Evolutionary conservation across 2,888 invertebrate species (phyloP).

Genomic region (Diaprepes abbreviatus): DNA sequence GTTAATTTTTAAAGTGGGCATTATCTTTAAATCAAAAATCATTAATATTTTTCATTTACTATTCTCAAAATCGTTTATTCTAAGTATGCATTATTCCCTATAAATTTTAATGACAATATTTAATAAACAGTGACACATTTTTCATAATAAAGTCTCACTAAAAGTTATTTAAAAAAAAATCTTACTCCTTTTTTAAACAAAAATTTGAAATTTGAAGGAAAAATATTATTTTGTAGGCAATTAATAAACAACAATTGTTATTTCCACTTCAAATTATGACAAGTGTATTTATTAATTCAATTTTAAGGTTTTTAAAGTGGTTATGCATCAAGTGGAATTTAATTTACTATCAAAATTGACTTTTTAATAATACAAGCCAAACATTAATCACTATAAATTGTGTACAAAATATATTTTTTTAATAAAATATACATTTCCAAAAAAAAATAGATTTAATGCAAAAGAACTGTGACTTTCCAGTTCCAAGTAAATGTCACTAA

Average conservation of each 20-base stretch:
- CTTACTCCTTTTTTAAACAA: no score
- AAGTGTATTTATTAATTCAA: neutral
- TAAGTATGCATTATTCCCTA: no score
- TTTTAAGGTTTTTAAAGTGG: neutral
- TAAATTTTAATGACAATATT: no score
- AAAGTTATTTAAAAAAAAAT: no score
- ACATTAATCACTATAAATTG: constrained; percentile 31
- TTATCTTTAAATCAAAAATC: neutral
- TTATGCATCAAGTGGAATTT: constrained; percentile 14
- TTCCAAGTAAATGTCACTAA: neutral
- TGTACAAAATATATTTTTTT: constrained; percentile 41
- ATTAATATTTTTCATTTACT: no score
- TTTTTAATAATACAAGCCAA: constrained; percentile 16
- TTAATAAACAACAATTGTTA: neutral
- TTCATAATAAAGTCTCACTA: no score
- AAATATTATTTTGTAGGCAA: no score
- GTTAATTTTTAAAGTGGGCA: constrained; percentile 6
- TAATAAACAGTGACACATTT: no score
- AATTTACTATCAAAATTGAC: constrained; percentile 1
- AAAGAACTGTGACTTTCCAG: constrained; percentile 52
- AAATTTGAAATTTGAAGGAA: no score
- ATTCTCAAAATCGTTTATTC: no score
- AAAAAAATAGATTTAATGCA: constrained; percentile 22
- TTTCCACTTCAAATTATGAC: neutral
- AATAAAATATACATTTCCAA: constrained; percentile 24